phyloP scores from a whole-genome alignment of 2,888 invertebrate genomes.

The Geotrupes spiniger region DNA sequence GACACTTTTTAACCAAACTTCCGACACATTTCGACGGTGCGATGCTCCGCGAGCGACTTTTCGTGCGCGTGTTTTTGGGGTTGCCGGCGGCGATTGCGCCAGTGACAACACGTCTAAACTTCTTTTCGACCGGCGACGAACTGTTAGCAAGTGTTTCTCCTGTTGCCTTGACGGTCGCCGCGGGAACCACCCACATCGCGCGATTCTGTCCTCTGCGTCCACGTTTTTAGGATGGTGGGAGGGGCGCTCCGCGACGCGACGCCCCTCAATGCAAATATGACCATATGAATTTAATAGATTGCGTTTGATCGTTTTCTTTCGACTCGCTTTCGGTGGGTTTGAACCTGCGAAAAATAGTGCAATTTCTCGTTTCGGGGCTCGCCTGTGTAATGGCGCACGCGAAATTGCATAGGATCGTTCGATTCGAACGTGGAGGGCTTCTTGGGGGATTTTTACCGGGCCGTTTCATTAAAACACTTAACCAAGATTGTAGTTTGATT shows the following conservation, averaged over 20 bases:
- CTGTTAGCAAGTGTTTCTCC: conserved; percentile 10
- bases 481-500: conserved; percentile 30
- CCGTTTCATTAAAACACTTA: neutral
- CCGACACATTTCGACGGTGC: too few species aligned
- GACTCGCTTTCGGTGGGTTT: too few species aligned
- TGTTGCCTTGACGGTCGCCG: neutral
- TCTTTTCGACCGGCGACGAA: conserved; percentile 16
- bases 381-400: too few species aligned
- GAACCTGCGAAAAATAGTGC: too few species aligned
- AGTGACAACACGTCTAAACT: conserved; percentile 12
- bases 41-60: neutral
- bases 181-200: neutral
- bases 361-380: too few species aligned
- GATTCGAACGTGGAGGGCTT: too few species aligned
- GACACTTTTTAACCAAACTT: too few species aligned
- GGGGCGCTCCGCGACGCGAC: conserved; percentile 9
- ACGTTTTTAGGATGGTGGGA: conserved; percentile 10
- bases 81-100: neutral
- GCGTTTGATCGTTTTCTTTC: conserved; percentile 6
- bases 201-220: neutral
- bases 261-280: conserved; percentile 1
- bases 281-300: conserved; percentile 7
- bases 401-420: too few species aligned
- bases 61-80: neutral
- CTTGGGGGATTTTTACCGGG: too few species aligned